phyloP scores from a whole-genome alignment of 2,888 invertebrate genomes.

The Doris montereyensis region DNA sequence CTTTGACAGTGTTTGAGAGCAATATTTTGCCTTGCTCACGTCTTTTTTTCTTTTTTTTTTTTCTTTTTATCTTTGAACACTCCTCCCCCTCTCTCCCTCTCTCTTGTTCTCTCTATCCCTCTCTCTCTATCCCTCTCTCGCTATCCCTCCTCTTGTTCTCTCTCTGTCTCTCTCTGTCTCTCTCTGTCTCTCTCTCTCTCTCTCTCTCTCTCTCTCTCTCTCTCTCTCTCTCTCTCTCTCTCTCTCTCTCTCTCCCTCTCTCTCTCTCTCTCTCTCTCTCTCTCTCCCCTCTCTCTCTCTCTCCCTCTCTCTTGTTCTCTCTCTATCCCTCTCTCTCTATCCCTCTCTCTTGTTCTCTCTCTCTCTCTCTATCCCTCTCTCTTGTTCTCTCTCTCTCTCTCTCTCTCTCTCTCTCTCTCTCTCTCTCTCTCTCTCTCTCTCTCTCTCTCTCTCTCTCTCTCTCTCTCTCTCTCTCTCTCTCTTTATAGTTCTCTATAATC shows the following conservation, averaged over 20 bases:
- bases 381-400: conserved; percentile 15
- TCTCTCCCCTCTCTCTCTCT: background rate
- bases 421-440: conserved; percentile 18
- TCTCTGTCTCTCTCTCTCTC: background rate
- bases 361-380: conserved; percentile 20
- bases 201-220: conserved; percentile 11
- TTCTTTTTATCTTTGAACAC: background rate
- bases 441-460: background rate
- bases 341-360: background rate
- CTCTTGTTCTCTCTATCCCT: conserved; percentile 4
- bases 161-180: background rate
- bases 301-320: background rate
- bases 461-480: background rate
- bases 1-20: background rate
- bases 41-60: background rate
- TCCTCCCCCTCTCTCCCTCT: background rate
- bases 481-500: no score
- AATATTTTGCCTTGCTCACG: background rate
- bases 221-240: conserved; percentile 19
- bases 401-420: conserved; percentile 29
- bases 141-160: background rate
- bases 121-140: background rate
- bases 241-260: background rate
- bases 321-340: background rate
- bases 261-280: background rate